Percentiles rank a stretch among this genome's conserved stretches.
Conservation (phyloP, 1,140 invertebrate species). For the Pseudoatta argentina region DNA sequence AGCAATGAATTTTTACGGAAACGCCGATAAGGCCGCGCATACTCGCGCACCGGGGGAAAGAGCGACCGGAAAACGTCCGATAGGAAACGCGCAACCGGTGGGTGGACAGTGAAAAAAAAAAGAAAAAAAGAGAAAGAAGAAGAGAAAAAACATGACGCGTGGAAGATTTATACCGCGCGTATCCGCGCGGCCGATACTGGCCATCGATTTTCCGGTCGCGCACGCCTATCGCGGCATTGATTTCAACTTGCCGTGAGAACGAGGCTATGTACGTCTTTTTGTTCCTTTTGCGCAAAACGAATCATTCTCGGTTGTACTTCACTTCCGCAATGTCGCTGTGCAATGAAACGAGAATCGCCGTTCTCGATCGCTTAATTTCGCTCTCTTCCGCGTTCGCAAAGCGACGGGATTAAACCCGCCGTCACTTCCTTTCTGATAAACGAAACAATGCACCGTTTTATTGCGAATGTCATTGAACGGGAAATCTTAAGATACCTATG, state of each 20-base stretch:
- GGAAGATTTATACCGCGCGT: slow-evolving; percentile 57
- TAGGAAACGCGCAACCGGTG: slow-evolving; percentile 53
- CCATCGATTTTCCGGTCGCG: slow-evolving; percentile 60
- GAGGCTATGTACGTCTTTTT: slow-evolving; percentile 12
- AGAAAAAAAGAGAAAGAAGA: neutral
- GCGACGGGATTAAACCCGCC: neutral
- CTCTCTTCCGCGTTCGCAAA: neutral
- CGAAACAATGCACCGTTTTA: neutral
- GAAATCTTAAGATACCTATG: neutral
- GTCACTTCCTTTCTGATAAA: neutral
- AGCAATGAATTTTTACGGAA: slow-evolving; percentile 64
- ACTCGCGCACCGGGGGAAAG: neutral
- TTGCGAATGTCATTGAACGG: neutral
- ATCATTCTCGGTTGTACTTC: slow-evolving; percentile 10
- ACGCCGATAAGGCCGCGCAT: slow-evolving; percentile 45
- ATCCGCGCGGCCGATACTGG: slow-evolving; percentile 42
- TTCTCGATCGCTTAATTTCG: slow-evolving; percentile 32
- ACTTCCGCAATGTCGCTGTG: slow-evolving; percentile 1
- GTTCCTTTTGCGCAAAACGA: neutral
- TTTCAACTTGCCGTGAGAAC: slow-evolving; percentile 35
- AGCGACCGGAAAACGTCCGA: slow-evolving; percentile 49
- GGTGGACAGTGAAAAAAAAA: slow-evolving; percentile 14
- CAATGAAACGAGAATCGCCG: neutral
- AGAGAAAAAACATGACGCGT: neutral
- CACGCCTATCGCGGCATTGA: slow-evolving; percentile 57